These are phyloP conservation scores for Columba guinea DNA, from an alignment of 2,797 vertebrate species.

Conservation along the genomic window DNA sequence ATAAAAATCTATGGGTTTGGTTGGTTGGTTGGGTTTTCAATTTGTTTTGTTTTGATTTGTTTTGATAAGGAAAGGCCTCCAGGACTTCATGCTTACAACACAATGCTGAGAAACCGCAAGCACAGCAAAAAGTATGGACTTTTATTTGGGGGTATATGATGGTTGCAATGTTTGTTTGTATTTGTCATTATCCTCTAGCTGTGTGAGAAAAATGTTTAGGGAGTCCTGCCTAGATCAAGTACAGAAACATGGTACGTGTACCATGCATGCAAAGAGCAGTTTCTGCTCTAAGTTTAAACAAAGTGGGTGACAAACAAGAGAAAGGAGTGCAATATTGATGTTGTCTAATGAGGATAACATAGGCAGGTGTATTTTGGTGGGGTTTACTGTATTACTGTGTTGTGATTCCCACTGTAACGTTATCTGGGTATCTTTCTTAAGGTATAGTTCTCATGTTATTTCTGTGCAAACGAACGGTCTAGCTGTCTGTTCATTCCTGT, in stretches of 20 bases:
- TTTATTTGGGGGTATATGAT: background rate
- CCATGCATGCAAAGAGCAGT: background rate
- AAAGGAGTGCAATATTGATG: background rate
- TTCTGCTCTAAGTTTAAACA: background rate
- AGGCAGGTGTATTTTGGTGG: background rate
- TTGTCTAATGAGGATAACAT: background rate
- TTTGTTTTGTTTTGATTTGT: background rate
- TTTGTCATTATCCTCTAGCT: background rate
- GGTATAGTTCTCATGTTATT: background rate
- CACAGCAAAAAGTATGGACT: background rate
- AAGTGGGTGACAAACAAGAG: background rate
- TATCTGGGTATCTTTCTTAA: background rate
- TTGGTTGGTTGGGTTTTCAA: no score
- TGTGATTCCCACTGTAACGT: background rate
- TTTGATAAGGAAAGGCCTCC: background rate
- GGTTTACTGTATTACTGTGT: background rate
- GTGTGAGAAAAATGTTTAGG: background rate
- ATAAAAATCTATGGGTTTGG: background rate
- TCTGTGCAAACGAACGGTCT: background rate
- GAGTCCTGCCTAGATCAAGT: background rate
- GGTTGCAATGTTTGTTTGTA: background rate
- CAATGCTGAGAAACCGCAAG: background rate
- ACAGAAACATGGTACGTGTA: background rate
- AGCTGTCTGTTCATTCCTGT: background rate
- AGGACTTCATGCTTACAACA: background rate